phyloP scores from a whole-genome alignment of 2,797 vertebrate species.

The Eupleurogrammus muticus region DNA sequence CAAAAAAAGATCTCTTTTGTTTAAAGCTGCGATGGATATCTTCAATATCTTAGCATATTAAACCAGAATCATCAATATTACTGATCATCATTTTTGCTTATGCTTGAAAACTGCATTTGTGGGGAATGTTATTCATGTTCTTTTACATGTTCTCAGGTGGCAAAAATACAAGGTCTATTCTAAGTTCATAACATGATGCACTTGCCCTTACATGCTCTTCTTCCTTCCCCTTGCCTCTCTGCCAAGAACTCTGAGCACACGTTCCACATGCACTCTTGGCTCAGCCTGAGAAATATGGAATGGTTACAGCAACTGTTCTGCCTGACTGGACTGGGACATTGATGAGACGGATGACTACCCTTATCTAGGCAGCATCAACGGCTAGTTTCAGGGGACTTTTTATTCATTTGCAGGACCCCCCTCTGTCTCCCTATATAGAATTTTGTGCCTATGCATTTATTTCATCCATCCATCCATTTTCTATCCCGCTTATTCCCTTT shows the following conservation, averaged over 20 bases:
- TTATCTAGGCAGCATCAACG: slow-evolving; percentile 47
- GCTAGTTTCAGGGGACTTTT: slow-evolving; percentile 34
- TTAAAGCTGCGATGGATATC: not conserved
- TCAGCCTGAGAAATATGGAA: slow-evolving; percentile 57
- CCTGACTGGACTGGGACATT: slow-evolving; percentile 67
- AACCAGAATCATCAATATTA: not conserved
- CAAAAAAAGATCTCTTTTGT: not conserved
- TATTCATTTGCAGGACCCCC: slow-evolving; percentile 47
- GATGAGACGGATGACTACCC: slow-evolving; percentile 63
- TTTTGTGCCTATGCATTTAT: slow-evolving; percentile 21
- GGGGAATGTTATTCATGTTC: not conserved
- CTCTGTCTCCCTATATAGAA: slow-evolving; percentile 1
- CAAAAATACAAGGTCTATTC: slow-evolving; percentile 12
- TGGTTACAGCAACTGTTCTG: slow-evolving; percentile 66
- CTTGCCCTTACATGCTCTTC: slow-evolving; percentile 40
- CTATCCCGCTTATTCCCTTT: too few relatives aligned
- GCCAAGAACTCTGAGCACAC: slow-evolving; percentile 53
- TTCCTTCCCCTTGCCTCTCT: slow-evolving; percentile 34
- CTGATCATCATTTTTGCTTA: not conserved
- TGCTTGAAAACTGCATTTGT: not conserved
- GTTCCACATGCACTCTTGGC: slow-evolving; percentile 65
- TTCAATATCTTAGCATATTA: not conserved
- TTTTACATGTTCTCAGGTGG: not conserved
- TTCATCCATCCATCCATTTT: too few relatives aligned
- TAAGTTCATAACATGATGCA: slow-evolving; percentile 31